phyloP scores from a whole-genome alignment of 2,113 vertebrate genomes.

The Urocolius indicus region DNA sequence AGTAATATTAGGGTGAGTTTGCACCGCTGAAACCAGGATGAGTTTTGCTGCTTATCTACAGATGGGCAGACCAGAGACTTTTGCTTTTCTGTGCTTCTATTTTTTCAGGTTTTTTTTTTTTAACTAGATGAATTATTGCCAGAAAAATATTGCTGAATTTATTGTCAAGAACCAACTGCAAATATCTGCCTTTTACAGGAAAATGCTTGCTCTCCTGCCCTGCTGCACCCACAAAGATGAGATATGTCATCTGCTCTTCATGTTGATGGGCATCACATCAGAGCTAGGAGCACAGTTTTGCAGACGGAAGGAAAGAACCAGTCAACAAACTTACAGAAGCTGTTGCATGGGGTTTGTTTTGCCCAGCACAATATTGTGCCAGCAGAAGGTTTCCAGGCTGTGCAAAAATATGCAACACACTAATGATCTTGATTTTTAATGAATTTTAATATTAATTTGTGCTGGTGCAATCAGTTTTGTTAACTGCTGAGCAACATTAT shows the following conservation, averaged over 20 bases:
- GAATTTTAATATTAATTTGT: constrained; percentile 16
- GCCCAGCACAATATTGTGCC: neutral
- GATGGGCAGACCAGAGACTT: neutral
- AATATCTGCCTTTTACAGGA: neutral
- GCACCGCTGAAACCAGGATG: neutral
- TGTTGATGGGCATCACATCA: neutral
- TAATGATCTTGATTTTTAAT: neutral
- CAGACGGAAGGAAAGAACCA: neutral
- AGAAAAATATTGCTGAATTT: neutral
- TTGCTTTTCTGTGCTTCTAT: neutral
- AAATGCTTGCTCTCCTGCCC: neutral
- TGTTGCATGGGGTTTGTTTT: neutral
- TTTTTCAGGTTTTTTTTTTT: constrained; percentile 35
- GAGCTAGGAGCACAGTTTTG: neutral
- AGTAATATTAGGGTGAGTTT: neutral
- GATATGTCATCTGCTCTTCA: neutral
- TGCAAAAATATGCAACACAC: neutral
- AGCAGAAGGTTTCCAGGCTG: neutral
- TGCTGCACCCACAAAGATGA: neutral
- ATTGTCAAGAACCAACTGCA: neutral
- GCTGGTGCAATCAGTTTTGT: neutral
- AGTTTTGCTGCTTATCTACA: neutral
- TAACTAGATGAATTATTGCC: neutral
- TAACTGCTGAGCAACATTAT: constrained; percentile 3
- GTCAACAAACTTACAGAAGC: neutral